phyloP scores from a whole-genome alignment of 2,113 vertebrate genomes.

The Pteropus alecto region DNA sequence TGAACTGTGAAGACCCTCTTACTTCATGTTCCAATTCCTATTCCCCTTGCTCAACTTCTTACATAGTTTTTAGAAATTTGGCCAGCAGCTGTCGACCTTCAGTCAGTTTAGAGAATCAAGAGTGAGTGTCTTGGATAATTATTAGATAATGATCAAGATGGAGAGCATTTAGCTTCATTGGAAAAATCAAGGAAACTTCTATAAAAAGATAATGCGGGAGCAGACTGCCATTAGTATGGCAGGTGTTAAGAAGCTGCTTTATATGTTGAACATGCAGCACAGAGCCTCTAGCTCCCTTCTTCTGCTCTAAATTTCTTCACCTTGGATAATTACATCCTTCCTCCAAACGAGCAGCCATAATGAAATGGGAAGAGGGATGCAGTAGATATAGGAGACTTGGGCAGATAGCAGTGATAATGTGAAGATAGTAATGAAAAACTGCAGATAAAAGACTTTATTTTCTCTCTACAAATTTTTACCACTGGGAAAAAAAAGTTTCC shows the following conservation, averaged over 20 bases:
- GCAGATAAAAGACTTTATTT: not conserved
- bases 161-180: not conserved
- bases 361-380: too few relatives aligned
- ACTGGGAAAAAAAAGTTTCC: not conserved
- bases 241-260: conserved; percentile 33
- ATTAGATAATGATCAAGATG: conserved; percentile 27
- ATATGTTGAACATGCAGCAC: not conserved
- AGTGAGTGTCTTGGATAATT: conserved; percentile 7
- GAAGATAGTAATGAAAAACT: not conserved
- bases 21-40: not conserved
- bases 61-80: not conserved
- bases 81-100: not conserved
- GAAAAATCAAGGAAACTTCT: not conserved
- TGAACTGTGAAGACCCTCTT: not conserved
- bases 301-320: not conserved
- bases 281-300: not conserved
- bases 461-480: not conserved
- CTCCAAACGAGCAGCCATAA: not conserved
- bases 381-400: not conserved
- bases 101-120: not conserved
- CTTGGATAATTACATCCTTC: not conserved
- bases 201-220: not conserved
- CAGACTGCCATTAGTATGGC: not conserved
- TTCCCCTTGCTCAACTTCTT: not conserved
- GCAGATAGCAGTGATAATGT: not conserved